Evolutionary conservation across 1,140 invertebrate species (phyloP), one percentile per base, ranked within the genome.

Genomic region (Scaptomyza pallida): DNA sequence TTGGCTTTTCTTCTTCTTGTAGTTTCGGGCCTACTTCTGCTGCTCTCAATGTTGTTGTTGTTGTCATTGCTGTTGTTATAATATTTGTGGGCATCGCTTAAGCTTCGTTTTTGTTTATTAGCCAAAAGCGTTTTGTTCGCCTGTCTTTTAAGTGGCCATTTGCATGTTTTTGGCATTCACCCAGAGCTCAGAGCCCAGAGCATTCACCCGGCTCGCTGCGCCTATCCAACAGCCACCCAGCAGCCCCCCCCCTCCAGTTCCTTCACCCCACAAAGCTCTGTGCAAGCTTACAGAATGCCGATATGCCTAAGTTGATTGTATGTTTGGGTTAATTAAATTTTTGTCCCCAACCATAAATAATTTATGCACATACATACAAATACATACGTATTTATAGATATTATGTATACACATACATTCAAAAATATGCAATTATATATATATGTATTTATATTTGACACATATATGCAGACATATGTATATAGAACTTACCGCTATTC

Each of bases 71-170:
- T 61, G 44, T 44, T 47, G 6, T 48, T 61, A 30, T 13, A 3
- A 13, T 37, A 52, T 52, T 52, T 51, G 19, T 41, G 21, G 57
- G 57, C 64, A 60, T 33, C 72, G 59, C 64, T 75, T 85, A 74
- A 61, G 83, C 47, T 69, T 69, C 63, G 71, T 57, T 70, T 83
- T 82, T 82, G 82, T 82, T 86, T 86, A 78, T 75, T 82, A 69
- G 82, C 82, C 74, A 47, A 67, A 71, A 78, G 70, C 73, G 61
- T 72, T 82, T 77, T 64, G 64, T 68, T 65, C 54, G 48, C 61
- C 75, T 65, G 73, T 60, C 73, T 71, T 80, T 82, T 88, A 86
- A 86, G 82, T 86, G 78, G 82, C 74, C 52, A 77, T 88, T 88
- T 86, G 71, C 74, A 78, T 82, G 82, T 81, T 88, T 69, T 73